These are phyloP conservation scores for Miniopterus natalensis DNA, from an alignment of 2,113 vertebrate species.

Conservation along the genomic window DNA sequence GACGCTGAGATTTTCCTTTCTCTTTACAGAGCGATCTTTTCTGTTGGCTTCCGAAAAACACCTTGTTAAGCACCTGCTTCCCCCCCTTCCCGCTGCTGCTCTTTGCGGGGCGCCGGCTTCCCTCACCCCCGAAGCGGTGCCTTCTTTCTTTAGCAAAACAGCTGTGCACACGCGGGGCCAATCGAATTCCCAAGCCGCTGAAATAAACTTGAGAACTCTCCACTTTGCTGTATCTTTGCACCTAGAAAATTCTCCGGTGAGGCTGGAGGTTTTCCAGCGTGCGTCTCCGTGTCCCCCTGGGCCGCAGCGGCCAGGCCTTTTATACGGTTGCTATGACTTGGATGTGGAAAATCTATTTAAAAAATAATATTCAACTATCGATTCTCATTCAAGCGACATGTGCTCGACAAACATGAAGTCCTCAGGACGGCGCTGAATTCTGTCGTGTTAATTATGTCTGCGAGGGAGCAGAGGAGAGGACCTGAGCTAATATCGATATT, in stretches of 20 bases:
- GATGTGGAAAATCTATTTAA: neutral
- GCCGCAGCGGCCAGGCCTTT: neutral
- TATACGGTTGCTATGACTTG: neutral
- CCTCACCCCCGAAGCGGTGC: constrained; percentile 1
- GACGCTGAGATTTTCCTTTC: constrained; percentile 64
- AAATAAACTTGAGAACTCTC: neutral
- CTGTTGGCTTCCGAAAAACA: constrained; percentile 77
- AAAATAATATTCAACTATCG: neutral
- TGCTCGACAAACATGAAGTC: neutral
- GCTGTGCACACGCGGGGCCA: constrained; percentile 36
- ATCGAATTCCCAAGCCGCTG: constrained; percentile 27
- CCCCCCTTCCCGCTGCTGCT: neutral
- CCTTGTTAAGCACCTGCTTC: constrained; percentile 78
- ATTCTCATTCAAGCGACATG: neutral
- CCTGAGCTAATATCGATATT: neutral
- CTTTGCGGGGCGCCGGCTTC: constrained; percentile 9
- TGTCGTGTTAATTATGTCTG: neutral
- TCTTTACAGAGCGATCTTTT: constrained; percentile 46
- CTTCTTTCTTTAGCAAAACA: constrained; percentile 41
- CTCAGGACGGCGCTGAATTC: neutral
- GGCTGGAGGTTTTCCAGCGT: neutral
- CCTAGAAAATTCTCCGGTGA: neutral
- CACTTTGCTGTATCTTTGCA: neutral
- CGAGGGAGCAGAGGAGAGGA: neutral
- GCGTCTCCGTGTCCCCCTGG: neutral